phyloP scores from a whole-genome alignment of 2,113 vertebrate species.

The Tenrec ecaudatus region DNA sequence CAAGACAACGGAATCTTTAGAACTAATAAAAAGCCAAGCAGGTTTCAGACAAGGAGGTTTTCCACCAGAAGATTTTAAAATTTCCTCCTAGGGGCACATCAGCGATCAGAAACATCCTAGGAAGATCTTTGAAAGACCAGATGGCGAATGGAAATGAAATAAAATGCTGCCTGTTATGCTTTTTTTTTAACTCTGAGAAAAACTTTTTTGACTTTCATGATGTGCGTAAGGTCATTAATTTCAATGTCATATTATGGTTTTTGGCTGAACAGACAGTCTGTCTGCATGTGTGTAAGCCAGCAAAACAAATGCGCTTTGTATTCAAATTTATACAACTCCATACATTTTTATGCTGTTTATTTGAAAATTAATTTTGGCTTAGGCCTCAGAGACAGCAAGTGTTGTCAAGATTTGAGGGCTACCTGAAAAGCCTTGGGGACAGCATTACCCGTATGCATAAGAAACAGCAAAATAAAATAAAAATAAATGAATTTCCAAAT shows the following conservation, averaged over 20 bases:
- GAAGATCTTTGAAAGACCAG: slow-evolving; percentile 65
- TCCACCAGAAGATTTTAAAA: neutral
- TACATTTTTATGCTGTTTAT: slow-evolving; percentile 95
- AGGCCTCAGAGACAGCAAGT: slow-evolving; percentile 93
- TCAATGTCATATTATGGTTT: slow-evolving; percentile 90
- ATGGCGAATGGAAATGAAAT: slow-evolving; percentile 62
- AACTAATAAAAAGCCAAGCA: neutral
- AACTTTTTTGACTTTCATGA: slow-evolving; percentile 91
- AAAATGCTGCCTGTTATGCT: slow-evolving; percentile 32
- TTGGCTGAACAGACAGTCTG: slow-evolving; percentile 91
- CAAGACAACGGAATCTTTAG: slow-evolving; percentile 45
- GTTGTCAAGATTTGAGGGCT: slow-evolving; percentile 94
- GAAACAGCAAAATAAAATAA: slow-evolving; percentile 95
- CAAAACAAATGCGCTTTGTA: slow-evolving; percentile 93
- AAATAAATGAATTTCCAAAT: slow-evolving; percentile 97
- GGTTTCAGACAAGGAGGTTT: slow-evolving; percentile 23
- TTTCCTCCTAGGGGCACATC: slow-evolving; percentile 30
- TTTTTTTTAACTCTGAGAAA: slow-evolving; percentile 83
- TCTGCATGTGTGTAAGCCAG: slow-evolving; percentile 87
- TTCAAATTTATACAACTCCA: slow-evolving; percentile 94
- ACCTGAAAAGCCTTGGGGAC: slow-evolving; percentile 94
- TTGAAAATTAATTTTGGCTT: slow-evolving; percentile 94
- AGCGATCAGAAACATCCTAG: slow-evolving; percentile 76
- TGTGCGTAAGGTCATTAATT: slow-evolving; percentile 89
- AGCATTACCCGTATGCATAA: slow-evolving; percentile 95